These are phyloP conservation scores for Spongilla lacustris DNA, from an alignment of 37 sponge, comb jelly and placozoan species.

Conservation along the genomic window DNA sequence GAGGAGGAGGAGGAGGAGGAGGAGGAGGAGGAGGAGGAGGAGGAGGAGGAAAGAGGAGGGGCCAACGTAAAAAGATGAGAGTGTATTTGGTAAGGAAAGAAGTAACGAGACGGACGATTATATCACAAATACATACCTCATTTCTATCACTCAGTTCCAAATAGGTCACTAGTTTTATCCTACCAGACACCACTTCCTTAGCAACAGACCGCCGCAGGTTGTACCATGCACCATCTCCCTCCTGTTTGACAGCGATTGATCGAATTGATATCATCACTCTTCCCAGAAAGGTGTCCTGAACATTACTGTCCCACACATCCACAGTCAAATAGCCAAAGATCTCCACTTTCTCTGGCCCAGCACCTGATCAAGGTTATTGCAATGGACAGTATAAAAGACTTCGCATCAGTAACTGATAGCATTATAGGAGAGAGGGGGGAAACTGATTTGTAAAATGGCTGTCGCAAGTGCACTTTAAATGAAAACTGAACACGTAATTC, in stretches of 20 bases:
- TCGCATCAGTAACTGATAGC: too few relatives aligned
- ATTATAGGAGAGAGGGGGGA: too few relatives aligned
- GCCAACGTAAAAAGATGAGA: too few relatives aligned
- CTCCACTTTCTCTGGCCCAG: neutral
- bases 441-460: too few relatives aligned
- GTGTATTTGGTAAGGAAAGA: too few relatives aligned
- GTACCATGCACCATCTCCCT: neutral
- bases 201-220: neutral
- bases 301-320: conserved; percentile 89
- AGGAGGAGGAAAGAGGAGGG: too few relatives aligned
- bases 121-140: neutral
- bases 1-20: too few relatives aligned
- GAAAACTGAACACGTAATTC: too few relatives aligned
- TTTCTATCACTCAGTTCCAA: neutral
- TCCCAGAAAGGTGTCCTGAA: conserved; percentile 78
- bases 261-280: conserved; percentile 70
- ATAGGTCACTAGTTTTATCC: neutral
- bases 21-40: too few relatives aligned
- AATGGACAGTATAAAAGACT: too few relatives aligned
- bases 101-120: too few relatives aligned
- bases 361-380: neutral
- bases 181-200: neutral
- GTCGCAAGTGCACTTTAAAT: too few relatives aligned
- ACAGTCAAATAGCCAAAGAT: conserved; percentile 57
- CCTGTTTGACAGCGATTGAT: conserved; percentile 3